Evolutionary conservation across 2,113 vertebrate species (phyloP), one percentile per base, ranked within the genome.

Genomic region (Ceyx cyanopectus): DNA sequence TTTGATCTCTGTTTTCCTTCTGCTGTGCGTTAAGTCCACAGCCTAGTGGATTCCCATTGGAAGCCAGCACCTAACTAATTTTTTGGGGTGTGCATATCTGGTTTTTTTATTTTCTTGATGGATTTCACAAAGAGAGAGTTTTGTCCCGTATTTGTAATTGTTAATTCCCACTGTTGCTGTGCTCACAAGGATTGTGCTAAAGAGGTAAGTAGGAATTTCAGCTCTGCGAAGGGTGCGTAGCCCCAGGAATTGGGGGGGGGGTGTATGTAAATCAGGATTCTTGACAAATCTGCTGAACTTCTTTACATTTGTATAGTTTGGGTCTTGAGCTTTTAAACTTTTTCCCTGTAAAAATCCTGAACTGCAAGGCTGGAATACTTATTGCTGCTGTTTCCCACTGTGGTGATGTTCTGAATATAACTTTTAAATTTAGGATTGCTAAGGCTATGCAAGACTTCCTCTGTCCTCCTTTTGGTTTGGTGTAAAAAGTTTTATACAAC

Each of bases 91-190:
- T 16, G 20, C 8, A 26, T 2, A 3, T 41, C 23, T 50, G 37
- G 9, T 37, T 50, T 50, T 50, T 50, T 37, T 37, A 9, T 93
- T 37, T 69, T 87, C 80, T 84, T 90, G 56, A 98, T 98, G 98
- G 98, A 98, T 98, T 97, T 97, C 94, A 92, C 97, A 78, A 98
- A 95, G 73, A 97, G 97, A 97, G 98, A 98, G 68, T 89, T 98
- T 91, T 97, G 97, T 73, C 98, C 98, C 7, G 62, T 98, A 45
- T 97, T 98, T 96, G 95, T 98, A 51, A 97, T 98, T 68, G 70
- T 98, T 94, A 98, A 98, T 96, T 98, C 98, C 81, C 97, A 97
- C 83, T 98, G 98, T 66, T 98, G 98, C 95, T 98, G 97, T 74
- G 94, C 96, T 85, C 97, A 95, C 81, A 98, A 97, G 92, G 97